Conservation (phyloP, 2,113 vertebrate genomes). For the Balaeniceps rex region DNA sequence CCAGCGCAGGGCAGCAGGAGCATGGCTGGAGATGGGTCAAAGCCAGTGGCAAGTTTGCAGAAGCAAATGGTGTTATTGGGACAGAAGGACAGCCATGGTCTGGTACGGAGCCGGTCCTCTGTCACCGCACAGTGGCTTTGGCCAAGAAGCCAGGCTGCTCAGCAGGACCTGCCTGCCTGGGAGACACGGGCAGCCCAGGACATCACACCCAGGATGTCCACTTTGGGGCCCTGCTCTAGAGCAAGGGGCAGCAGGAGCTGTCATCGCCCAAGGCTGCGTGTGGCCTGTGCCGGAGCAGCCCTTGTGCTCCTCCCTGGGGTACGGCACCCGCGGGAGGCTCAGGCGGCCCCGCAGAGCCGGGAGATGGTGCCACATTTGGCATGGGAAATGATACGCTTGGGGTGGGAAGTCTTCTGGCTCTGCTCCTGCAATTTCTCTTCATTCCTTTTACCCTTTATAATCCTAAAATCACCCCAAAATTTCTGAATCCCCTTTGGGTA, state of each 20-base stretch:
- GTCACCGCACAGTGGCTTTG: background rate
- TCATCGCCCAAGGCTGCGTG: background rate
- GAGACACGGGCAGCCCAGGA: background rate
- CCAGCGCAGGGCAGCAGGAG: fast-evolving
- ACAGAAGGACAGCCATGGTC: background rate
- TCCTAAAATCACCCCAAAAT: background rate
- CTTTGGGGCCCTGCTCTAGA: background rate
- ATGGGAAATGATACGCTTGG: background rate
- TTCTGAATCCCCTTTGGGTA: background rate
- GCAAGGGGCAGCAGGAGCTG: background rate
- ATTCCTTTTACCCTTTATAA: background rate
- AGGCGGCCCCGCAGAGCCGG: fast-evolving
- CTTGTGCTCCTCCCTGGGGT: background rate
- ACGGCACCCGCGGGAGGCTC: background rate
- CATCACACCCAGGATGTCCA: too few relatives aligned
- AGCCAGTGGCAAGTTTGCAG: background rate
- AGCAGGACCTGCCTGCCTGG: background rate
- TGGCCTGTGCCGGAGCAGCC: background rate
- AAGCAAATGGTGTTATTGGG: background rate
- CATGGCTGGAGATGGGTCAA: background rate
- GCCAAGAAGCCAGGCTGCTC: background rate
- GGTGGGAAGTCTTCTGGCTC: background rate
- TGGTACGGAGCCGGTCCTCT: too few relatives aligned
- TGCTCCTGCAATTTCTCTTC: background rate
- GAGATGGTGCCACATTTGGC: background rate